phyloP scores from a whole-genome alignment of 2,797 vertebrate species.

The Aselliscus stoliczkanus region DNA sequence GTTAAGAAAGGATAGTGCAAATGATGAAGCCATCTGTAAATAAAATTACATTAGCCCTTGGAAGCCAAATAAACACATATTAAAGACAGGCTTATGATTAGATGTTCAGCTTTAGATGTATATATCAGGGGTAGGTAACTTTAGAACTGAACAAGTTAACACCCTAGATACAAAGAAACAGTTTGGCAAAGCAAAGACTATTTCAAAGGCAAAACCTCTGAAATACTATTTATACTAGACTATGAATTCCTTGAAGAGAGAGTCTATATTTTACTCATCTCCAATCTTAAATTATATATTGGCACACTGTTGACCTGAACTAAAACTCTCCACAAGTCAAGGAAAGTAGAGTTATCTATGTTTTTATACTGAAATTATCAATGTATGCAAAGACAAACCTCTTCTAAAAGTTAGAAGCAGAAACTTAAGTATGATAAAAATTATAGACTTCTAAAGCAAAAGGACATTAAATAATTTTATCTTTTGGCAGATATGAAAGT shows the following conservation, averaged over 20 bases:
- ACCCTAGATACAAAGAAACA: not conserved
- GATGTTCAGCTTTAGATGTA: not conserved
- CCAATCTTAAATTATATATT: not conserved
- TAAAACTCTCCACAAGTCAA: slow-evolving; percentile 38
- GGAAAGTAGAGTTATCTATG: not conserved
- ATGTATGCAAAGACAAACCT: not conserved
- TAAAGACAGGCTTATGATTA: slow-evolving; percentile 15
- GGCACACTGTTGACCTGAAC: not conserved
- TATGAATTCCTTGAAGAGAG: slow-evolving; percentile 1
- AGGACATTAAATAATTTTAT: slow-evolving; percentile 4
- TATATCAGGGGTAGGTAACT: not conserved
- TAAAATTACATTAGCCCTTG: not conserved
- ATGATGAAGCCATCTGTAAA: not conserved
- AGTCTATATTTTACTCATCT: not conserved
- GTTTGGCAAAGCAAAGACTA: slow-evolving; percentile 18
- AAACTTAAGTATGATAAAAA: slow-evolving; percentile 42
- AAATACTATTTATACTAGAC: slow-evolving; percentile 2
- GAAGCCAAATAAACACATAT: slow-evolving; percentile 9
- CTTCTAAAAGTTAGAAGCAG: slow-evolving; percentile 12
- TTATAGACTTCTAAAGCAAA: not conserved
- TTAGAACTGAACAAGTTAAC: not conserved
- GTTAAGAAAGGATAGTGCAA: not conserved
- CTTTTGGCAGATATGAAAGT: not conserved
- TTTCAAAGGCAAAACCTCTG: not conserved
- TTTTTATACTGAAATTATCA: slow-evolving; percentile 26